Evolutionary conservation across 2,113 vertebrate species (phyloP).

Genomic region (Lipophrys pholis): DNA sequence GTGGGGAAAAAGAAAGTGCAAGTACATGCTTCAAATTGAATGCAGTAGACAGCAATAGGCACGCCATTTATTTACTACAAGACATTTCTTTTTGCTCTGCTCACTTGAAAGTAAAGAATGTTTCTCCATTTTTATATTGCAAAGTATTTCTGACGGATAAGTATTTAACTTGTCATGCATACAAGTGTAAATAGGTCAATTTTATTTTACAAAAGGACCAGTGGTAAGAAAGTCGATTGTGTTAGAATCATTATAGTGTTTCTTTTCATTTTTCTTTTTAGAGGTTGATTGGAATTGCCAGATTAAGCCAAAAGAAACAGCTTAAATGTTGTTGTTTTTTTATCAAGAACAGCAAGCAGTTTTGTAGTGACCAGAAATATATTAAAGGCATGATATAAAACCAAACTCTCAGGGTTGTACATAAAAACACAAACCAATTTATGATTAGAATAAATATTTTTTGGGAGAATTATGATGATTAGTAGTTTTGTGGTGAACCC

Average conservation of each 20-base stretch:
- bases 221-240: too few relatives aligned
- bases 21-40: constrained; percentile 28
- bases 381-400: neutral
- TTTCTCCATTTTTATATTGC: neutral
- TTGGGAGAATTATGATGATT: neutral
- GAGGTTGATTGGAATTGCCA: constrained; percentile 20
- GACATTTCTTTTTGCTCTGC: neutral
- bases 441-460: too few relatives aligned
- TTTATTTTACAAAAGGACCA: too few relatives aligned
- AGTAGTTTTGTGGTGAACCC: constrained; percentile 7
- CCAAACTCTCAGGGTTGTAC: neutral
- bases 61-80: constrained; percentile 10
- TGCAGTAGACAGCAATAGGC: constrained; percentile 4
- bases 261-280: constrained; percentile 13
- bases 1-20: constrained; percentile 40
- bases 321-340: constrained; percentile 29
- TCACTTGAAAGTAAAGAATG: neutral
- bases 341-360: neutral
- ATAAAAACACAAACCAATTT: neutral
- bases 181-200: neutral
- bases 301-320: constrained; percentile 20
- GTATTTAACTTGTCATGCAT: neutral
- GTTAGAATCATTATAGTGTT: neutral
- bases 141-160: neutral
- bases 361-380: neutral